phyloP scores from a whole-genome alignment of 2,113 vertebrate genomes.

The Scytalopus superciliaris region DNA sequence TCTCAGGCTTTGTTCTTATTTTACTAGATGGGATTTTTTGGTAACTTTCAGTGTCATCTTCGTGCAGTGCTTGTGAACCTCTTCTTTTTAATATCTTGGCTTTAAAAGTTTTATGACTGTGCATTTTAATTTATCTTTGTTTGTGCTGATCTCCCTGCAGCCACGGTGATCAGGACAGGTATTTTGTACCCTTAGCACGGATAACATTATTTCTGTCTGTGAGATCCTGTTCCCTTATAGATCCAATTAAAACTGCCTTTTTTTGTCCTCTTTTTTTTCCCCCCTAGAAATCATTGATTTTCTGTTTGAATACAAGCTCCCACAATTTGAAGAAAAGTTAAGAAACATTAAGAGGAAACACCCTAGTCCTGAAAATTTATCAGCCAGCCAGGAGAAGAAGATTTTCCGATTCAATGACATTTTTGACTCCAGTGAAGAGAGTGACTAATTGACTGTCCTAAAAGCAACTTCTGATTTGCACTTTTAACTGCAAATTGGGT shows the following conservation, averaged over 20 bases:
- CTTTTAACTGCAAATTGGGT: not conserved
- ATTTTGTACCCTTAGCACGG: not conserved
- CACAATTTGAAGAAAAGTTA: constrained; percentile 61
- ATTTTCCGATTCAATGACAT: constrained; percentile 66
- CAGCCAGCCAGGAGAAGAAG: not conserved
- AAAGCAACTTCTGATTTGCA: not conserved
- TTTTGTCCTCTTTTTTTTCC: not conserved
- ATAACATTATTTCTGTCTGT: not conserved
- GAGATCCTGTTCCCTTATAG: not conserved
- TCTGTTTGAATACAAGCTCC: constrained; percentile 64
- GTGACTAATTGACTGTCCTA: not conserved
- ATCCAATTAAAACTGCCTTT: not conserved
- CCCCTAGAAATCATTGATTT: constrained; percentile 71
- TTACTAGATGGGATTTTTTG: not conserved
- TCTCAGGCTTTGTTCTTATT: not conserved
- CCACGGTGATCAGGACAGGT: not conserved
- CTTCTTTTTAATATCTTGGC: not conserved
- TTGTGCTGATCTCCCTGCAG: not conserved
- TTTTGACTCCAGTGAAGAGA: constrained; percentile 51
- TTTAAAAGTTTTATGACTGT: not conserved
- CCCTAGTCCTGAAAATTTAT: rapidly evolving
- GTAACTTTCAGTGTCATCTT: not conserved
- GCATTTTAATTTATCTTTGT: not conserved
- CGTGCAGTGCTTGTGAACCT: not conserved
- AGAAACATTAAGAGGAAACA: not conserved